phyloP scores from a whole-genome alignment of 2,888 invertebrate species.

The Graphium colonna region DNA sequence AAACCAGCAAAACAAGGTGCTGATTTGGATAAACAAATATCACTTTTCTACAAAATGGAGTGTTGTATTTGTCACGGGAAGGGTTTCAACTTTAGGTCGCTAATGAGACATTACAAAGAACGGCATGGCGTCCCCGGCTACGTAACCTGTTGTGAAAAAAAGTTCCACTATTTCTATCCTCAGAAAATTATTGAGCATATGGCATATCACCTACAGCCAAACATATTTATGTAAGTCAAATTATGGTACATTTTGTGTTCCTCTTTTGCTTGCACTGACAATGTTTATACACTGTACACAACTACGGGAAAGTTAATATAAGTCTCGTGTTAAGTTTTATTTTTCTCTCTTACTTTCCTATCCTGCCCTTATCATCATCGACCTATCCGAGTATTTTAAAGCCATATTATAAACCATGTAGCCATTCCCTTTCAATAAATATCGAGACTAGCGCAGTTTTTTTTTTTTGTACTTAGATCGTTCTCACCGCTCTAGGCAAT shows the following conservation, averaged over 20 bases:
- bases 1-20: constrained; percentile 65
- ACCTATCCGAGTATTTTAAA: no score
- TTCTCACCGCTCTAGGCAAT: no score
- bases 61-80: constrained; percentile 70
- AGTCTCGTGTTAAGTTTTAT: no score
- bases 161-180: constrained; percentile 72
- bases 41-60: constrained; percentile 73
- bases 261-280: no score
- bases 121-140: constrained; percentile 73
- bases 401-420: no score
- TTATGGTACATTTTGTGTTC: neutral
- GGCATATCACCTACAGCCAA: constrained; percentile 70
- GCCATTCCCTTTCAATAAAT: no score
- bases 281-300: no score
- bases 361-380: no score
- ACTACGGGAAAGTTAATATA: no score
- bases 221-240: constrained; percentile 67
- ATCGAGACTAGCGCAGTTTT: no score
- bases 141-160: constrained; percentile 70
- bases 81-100: constrained; percentile 65
- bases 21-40: constrained; percentile 67
- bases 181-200: constrained; percentile 74
- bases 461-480: no score
- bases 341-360: no score
- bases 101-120: constrained; percentile 74